Percentiles rank a stretch among this genome's conserved stretches.
These are phyloP conservation scores for Diacarnus erythraeanus DNA, from an alignment of 37 sponge, comb jelly and placozoan genomes.

Conservation along the genomic window DNA sequence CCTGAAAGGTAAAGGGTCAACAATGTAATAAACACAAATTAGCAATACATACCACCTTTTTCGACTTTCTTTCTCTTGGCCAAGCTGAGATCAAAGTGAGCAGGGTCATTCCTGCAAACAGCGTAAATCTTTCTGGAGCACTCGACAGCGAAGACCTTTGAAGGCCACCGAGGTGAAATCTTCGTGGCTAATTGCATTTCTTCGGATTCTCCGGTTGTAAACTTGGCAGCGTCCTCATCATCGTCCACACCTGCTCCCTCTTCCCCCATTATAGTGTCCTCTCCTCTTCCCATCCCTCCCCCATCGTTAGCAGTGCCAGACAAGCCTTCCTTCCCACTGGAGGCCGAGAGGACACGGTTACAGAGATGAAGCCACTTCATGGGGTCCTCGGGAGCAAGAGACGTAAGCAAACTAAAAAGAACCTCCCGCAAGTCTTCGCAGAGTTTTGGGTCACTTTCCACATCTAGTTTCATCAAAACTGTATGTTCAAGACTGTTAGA, in stretches of 20 bases:
- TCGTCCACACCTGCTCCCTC: slow-evolving; percentile 54
- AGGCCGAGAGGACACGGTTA: slow-evolving; percentile 70
- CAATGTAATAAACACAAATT: not conserved
- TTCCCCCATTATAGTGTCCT: not conserved
- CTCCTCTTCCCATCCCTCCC: slow-evolving; percentile 5
- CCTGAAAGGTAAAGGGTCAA: slow-evolving; percentile 36
- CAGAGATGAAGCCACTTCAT: slow-evolving; percentile 89
- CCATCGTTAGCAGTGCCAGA: not conserved
- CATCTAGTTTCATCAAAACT: slow-evolving; percentile 75
- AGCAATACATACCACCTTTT: slow-evolving; percentile 34
- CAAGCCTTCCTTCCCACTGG: slow-evolving; percentile 3
- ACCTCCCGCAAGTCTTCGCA: slow-evolving; percentile 78
- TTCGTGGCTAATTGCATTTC: slow-evolving; percentile 42
- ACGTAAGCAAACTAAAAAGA: slow-evolving; percentile 77
- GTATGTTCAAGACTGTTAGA: slow-evolving; percentile 48
- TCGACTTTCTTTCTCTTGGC: slow-evolving; percentile 45
- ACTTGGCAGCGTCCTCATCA: slow-evolving; percentile 77
- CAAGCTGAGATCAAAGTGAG: slow-evolving; percentile 80
- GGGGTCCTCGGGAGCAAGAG: slow-evolving; percentile 74
- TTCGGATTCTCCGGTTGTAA: slow-evolving; percentile 70
- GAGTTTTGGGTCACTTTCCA: slow-evolving; percentile 71
- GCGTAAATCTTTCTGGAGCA: slow-evolving; percentile 87
- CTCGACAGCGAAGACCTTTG: slow-evolving; percentile 93
- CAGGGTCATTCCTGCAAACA: slow-evolving; percentile 79
- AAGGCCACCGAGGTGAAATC: slow-evolving; percentile 87